Evolutionary conservation across 2,888 invertebrate genomes (phyloP).

Genomic region (Diarsia mendica): DNA sequence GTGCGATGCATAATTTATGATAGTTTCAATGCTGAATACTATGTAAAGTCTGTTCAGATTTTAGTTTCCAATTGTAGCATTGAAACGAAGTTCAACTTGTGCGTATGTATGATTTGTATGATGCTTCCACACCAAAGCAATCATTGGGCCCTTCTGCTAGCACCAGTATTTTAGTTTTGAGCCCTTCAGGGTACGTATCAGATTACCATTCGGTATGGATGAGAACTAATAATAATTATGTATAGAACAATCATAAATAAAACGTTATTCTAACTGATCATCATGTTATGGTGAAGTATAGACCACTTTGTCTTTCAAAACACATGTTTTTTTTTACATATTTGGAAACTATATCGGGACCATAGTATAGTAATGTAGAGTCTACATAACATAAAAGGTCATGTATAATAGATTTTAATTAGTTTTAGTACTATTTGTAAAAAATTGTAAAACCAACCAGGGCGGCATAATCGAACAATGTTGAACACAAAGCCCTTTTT

Average conservation of each 20-base stretch:
- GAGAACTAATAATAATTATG: not conserved
- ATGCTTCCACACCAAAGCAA: not conserved
- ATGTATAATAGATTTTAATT: too few species aligned
- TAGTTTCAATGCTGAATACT: constrained; percentile 14
- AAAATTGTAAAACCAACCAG: too few species aligned
- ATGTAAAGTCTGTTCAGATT: constrained; percentile 3
- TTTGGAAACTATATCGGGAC: not conserved
- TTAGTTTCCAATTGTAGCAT: not conserved
- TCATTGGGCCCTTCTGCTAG: not conserved
- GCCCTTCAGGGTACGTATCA: not conserved
- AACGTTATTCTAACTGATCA: not conserved
- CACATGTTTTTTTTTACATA: too few species aligned
- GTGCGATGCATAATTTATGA: constrained; percentile 42
- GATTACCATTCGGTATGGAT: not conserved
- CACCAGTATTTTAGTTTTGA: not conserved
- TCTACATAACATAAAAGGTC: not conserved
- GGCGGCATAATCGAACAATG: too few species aligned
- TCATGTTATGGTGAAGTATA: too few species aligned
- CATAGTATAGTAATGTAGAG: not conserved
- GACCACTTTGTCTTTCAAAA: not conserved
- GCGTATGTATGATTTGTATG: not conserved
- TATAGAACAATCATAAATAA: not conserved
- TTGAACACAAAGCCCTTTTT: too few species aligned
- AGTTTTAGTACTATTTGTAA: too few species aligned
- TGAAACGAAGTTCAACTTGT: not conserved